Conservation (phyloP, 2,888 invertebrate species). For the Lepidonotus clava region DNA sequence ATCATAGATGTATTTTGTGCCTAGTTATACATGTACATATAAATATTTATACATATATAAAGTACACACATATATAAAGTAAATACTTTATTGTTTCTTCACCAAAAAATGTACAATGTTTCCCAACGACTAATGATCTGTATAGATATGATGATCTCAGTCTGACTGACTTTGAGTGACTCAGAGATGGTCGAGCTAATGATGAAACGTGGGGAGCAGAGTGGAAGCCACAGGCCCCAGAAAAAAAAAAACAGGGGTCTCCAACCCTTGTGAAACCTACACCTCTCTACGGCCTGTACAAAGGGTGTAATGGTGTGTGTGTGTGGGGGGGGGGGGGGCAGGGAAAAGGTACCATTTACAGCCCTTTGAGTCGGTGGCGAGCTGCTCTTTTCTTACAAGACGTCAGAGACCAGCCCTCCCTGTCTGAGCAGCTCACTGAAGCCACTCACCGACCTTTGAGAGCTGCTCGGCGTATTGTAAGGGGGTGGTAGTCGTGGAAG, state of each 20-base stretch:
- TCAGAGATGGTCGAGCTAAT: neutral
- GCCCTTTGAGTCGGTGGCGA: slow-evolving; percentile 7
- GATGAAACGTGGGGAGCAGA: neutral
- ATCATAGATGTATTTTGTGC: no score
- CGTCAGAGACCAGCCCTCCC: neutral
- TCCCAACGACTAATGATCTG: no score
- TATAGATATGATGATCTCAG: no score
- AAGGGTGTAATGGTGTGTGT: no score
- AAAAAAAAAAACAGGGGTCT: neutral
- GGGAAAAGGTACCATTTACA: neutral
- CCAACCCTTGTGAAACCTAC: neutral
- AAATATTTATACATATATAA: no score
- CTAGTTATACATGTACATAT: no score
- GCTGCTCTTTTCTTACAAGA: neutral
- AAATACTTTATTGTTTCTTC: no score
- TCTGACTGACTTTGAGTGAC: no score
- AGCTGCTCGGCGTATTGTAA: neutral
- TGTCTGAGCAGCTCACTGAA: neutral
- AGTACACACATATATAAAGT: no score
- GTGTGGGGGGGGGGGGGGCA: no score
- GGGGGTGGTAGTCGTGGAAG: neutral
- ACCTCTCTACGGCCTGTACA: neutral
- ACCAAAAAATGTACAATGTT: no score
- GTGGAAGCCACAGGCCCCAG: neutral
- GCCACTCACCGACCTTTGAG: neutral